Conservation (phyloP, 2,888 invertebrate genomes). For the Cerceris ruficornis region DNA sequence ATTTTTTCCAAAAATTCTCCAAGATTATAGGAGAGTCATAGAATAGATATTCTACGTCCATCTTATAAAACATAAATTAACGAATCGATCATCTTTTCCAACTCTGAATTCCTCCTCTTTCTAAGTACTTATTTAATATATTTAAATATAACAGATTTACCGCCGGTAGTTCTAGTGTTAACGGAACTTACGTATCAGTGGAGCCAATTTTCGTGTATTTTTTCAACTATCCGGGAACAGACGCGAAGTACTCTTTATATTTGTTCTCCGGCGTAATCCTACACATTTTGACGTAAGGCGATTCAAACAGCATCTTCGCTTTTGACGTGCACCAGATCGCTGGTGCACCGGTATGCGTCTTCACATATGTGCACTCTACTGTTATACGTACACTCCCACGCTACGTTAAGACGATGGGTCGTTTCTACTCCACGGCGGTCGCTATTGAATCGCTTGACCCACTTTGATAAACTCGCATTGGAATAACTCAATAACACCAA, state of each 20-base stretch:
- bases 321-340: constrained; percentile 33
- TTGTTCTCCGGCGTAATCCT: neutral
- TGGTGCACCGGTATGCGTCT: constrained; percentile 17
- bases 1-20: no score
- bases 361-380: constrained; percentile 35
- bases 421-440: constrained; percentile 73
- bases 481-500: constrained; percentile 78
- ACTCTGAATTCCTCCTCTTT: no score
- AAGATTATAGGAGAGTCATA: no score
- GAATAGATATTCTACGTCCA: no score
- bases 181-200: no score
- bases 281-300: constrained; percentile 18
- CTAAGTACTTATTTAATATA: no score
- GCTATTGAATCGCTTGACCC: constrained; percentile 81
- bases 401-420: constrained; percentile 69
- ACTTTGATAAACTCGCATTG: constrained; percentile 81
- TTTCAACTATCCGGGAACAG: neutral
- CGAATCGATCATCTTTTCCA: no score
- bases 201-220: neutral
- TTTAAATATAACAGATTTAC: no score
- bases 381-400: constrained; percentile 67
- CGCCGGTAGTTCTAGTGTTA: no score
- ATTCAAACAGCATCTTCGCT: constrained; percentile 11
- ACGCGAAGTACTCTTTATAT: neutral
- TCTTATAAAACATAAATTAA: no score